Evolutionary conservation across 2,888 invertebrate species (phyloP).

Genomic region (Netelia fuscicornis): DNA sequence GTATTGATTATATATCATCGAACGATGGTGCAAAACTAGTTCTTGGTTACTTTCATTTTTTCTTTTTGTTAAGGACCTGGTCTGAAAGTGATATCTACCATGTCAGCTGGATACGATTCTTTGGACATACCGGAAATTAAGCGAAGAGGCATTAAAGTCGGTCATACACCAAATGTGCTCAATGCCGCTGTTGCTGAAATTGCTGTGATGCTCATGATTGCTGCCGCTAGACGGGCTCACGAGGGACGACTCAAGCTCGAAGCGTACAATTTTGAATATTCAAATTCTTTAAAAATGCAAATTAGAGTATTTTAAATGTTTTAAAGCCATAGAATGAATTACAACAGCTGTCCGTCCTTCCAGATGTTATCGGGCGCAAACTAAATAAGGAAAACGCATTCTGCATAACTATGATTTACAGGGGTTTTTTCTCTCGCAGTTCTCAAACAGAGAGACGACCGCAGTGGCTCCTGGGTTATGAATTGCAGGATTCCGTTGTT

Average conservation of each 20-base stretch:
- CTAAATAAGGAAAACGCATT: too few relatives aligned
- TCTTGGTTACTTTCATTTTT: background rate
- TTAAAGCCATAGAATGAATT: slow-evolving; percentile 23
- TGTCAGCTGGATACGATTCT: slow-evolving; percentile 95
- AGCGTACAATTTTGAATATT: slow-evolving; percentile 83
- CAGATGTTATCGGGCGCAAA: too few relatives aligned
- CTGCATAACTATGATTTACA: too few relatives aligned
- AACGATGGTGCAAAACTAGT: background rate
- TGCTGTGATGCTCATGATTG: slow-evolving; percentile 91
- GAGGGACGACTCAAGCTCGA: slow-evolving; percentile 90
- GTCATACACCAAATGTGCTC: slow-evolving; percentile 92
- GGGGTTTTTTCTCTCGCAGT: slow-evolving; percentile 80
- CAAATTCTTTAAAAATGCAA: slow-evolving; percentile 10
- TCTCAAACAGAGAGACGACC: slow-evolving; percentile 90
- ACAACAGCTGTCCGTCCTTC: too few relatives aligned
- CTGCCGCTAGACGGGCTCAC: slow-evolving; percentile 91
- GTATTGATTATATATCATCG: background rate
- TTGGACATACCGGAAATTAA: slow-evolving; percentile 91
- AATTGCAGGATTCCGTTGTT: slow-evolving; percentile 91
- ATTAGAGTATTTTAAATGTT: slow-evolving; percentile 14
- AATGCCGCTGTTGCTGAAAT: slow-evolving; percentile 93
- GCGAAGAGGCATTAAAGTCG: slow-evolving; percentile 90
- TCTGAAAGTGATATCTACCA: slow-evolving; percentile 91
- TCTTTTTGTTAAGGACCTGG: slow-evolving; percentile 86
- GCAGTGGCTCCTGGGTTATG: slow-evolving; percentile 92